Conservation (phyloP, 2,113 vertebrate species). For the Hyla sarda region DNA sequence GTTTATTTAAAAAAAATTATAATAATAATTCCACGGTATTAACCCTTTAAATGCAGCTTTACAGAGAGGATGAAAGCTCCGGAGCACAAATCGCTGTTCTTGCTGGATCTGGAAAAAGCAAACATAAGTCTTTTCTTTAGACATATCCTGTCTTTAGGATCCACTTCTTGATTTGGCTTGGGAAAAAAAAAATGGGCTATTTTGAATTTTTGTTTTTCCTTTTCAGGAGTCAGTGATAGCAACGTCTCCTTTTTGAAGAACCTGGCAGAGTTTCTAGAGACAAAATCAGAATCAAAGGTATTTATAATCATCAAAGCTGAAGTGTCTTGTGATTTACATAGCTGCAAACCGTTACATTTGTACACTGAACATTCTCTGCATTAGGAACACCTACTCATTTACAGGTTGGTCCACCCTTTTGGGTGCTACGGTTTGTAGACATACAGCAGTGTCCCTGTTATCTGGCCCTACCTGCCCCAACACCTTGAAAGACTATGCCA, state of each 20-base stretch:
- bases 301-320: neutral
- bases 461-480: too few species aligned
- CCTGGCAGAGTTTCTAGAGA: slow-evolving; percentile 57
- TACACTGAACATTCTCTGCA: too few species aligned
- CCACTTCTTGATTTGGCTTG: neutral
- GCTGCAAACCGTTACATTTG: neutral
- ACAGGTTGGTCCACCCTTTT: too few species aligned
- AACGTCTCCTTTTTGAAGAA: slow-evolving; percentile 60
- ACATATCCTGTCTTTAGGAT: neutral
- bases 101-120: too few species aligned
- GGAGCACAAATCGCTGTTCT: neutral
- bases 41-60: neutral
- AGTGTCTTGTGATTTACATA: neutral
- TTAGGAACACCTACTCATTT: too few species aligned
- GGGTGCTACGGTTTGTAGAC: too few species aligned
- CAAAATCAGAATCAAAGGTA: neutral
- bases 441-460: too few species aligned
- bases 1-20: too few species aligned
- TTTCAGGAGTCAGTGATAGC: slow-evolving; percentile 48
- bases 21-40: too few species aligned
- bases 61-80: neutral
- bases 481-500: too few species aligned
- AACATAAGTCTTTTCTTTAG: neutral
- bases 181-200: neutral
- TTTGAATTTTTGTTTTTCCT: neutral